Evolutionary conservation across 2,797 vertebrate species (phyloP).

Genomic region (Buphagus erythrorhynchus): DNA sequence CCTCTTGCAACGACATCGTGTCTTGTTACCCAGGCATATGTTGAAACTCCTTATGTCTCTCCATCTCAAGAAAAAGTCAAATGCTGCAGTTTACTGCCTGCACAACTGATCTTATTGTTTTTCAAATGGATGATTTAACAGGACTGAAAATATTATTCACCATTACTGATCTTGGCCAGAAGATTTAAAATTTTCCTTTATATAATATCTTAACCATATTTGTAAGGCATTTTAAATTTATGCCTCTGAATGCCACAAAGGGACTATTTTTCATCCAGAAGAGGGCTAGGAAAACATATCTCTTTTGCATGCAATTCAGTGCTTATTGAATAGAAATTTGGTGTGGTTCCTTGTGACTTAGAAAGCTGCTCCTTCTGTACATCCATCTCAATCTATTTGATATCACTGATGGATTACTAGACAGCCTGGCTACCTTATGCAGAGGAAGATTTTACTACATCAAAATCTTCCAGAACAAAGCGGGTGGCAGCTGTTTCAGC

Average conservation of each 20-base stretch:
- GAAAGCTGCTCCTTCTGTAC: neutral
- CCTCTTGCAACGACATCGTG: neutral
- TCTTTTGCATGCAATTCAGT: neutral
- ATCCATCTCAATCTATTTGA: neutral
- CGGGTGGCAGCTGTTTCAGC: neutral
- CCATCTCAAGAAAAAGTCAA: neutral
- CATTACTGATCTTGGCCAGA: neutral
- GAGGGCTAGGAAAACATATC: neutral
- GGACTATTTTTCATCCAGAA: neutral
- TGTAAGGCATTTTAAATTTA: neutral
- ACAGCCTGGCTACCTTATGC: neutral
- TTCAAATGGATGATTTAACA: neutral
- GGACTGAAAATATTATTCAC: neutral
- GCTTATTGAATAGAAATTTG: neutral
- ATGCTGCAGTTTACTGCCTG: neutral
- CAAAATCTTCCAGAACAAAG: neutral
- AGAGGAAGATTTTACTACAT: neutral
- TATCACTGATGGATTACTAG: neutral
- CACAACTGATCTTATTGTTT: neutral
- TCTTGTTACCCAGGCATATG: neutral
- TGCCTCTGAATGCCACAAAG: neutral
- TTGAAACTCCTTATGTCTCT: neutral
- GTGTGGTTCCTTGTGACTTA: neutral
- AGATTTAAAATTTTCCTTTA: neutral
- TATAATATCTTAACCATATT: neutral